phyloP scores from a whole-genome alignment of 2,888 invertebrate genomes.

The Aporophyla lueneburgensis region DNA sequence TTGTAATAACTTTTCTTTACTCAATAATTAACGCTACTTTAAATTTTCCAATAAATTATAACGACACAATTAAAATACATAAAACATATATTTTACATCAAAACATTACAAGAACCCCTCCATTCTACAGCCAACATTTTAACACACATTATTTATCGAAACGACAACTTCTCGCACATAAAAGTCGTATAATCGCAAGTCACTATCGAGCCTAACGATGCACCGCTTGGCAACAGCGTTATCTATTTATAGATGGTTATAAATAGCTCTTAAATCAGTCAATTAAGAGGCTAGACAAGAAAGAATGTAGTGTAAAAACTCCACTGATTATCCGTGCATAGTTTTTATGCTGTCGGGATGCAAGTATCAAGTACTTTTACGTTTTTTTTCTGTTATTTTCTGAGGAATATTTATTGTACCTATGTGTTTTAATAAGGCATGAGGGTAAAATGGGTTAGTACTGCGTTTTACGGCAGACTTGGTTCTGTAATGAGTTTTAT shows the following conservation, averaged over 20 bases:
- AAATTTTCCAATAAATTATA: conserved; percentile 4
- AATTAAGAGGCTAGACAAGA: conserved; percentile 79
- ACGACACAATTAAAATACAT: neutral
- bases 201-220: conserved; percentile 28
- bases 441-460: conserved; percentile 51
- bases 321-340: conserved; percentile 41
- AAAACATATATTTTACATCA: conserved; percentile 2
- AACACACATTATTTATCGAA: conserved; percentile 44
- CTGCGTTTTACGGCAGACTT: conserved; percentile 14
- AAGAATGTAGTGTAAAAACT: conserved; percentile 62
- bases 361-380: conserved; percentile 37
- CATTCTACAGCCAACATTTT: conserved; percentile 20
- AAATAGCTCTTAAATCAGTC: conserved; percentile 81
- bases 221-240: conserved; percentile 76
- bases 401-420: conserved; percentile 18
- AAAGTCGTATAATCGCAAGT: conserved; percentile 54
- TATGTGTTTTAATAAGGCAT: conserved; percentile 30
- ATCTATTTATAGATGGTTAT: conserved; percentile 79
- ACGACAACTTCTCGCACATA: conserved; percentile 44
- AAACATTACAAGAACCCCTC: conserved; percentile 4
- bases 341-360: conserved; percentile 33
- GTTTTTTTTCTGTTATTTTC: conserved; percentile 36
- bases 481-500: conserved; percentile 3
- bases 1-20: conserved; percentile 2
- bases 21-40: neutral